These are phyloP conservation scores for Megaustenia siamemsis DNA, from an alignment of 2,888 invertebrate species.

Conservation along the genomic window DNA sequence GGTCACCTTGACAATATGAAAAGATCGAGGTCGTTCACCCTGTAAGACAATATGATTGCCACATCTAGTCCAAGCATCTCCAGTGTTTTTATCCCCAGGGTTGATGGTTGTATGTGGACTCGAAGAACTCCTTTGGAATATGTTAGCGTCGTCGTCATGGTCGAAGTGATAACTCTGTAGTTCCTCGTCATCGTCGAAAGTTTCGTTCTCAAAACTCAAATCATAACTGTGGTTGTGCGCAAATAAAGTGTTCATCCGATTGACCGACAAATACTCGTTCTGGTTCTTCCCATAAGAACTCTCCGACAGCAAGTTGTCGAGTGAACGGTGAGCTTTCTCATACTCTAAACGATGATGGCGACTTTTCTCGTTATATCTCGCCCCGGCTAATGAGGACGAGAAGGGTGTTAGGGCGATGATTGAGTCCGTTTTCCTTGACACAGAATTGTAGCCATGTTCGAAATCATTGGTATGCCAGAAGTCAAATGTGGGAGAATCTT, in stretches of 20 bases:
- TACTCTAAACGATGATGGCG: not conserved
- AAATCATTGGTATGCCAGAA: too few relatives aligned
- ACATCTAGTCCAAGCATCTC: not conserved
- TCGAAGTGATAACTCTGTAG: not conserved
- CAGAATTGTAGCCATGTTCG: not conserved
- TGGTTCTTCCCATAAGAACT: not conserved
- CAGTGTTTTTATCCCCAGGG: not conserved
- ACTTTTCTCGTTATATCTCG: not conserved
- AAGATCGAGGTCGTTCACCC: not conserved
- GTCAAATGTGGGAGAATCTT: not conserved
- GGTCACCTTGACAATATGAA: not conserved
- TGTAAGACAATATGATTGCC: not conserved
- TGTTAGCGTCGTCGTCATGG: not conserved
- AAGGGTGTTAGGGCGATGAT: not conserved
- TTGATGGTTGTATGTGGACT: slow-evolving; percentile 14
- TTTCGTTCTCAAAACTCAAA: slow-evolving; percentile 44
- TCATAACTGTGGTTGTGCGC: slow-evolving; percentile 24
- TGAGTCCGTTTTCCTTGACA: not conserved
- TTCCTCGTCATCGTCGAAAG: slow-evolving; percentile 22
- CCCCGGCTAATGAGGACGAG: not conserved
- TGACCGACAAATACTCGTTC: not conserved
- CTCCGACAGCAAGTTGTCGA: slow-evolving; percentile 1
- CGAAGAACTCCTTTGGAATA: not conserved
- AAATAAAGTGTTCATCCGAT: slow-evolving; percentile 26
- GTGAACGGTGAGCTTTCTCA: not conserved